Evolutionary conservation across 1,140 invertebrate species (phyloP), one percentile per base, ranked within the genome.

Genomic region (Philotrypesis tridentata): DNA sequence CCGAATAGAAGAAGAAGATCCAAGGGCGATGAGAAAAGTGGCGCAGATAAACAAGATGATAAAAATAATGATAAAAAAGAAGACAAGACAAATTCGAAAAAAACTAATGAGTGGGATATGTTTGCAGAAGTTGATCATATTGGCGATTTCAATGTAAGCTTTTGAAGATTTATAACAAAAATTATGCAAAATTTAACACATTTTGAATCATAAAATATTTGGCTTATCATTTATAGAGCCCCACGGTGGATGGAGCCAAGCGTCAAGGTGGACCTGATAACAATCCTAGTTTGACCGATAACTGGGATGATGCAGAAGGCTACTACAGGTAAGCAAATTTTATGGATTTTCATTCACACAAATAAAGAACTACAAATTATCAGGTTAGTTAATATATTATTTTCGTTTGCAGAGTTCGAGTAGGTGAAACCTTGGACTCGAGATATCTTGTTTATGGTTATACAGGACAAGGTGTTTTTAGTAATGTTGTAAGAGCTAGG

Each of bases 221-320:
- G 43, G 81, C 14, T 76, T 65, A 73, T 48, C 81, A 94, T 94
- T 94, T 95, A 1, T 93, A 97, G 91, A 97, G 94, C 86, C 95
- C 95, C 21, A 95, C 94, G n/a, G 93, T 96, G 43, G 93, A 94
- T 43, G 93, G 83, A 92, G 93, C 82, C 92, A 94, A 92, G 89
- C 95, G 93, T 87, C 91, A 93, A 84, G 93, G 94, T 65, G 92
- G 92, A n/a, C 92, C 94, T 43, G 97, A 98, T 87, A 98, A 98
- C 92, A 82, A 82, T 79, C 97, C 97, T 0, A 96, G 96, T 81
- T 92, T 99, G 6, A 98, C 96, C 5, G 99, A 99, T 90, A 99
- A 99, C 90, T 99, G 99, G 99, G 99, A 99, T 90, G 99, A 99
- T 93, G 97, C 98, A 21, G 99, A 99, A 93, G 99, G 99, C 63